Base-by-base conservation (phyloP, 2,797 vertebrate genomes). In the Rhinichthys osculus region DNA sequence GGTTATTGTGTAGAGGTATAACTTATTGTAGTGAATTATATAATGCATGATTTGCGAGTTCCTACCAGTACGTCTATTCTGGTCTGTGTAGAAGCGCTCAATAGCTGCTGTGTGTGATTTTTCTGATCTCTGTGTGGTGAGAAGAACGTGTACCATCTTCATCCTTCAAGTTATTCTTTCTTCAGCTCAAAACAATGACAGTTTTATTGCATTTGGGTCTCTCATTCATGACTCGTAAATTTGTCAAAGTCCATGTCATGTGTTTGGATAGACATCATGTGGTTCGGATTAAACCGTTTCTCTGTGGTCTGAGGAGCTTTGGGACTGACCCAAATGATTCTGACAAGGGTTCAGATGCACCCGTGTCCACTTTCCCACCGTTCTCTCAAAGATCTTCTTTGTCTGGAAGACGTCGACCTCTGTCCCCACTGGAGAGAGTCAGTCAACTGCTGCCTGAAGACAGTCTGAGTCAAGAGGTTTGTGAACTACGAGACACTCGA, bases 401-500 rank as follows among this genome's bases (percentile, higher is more conserved):
- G 71, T 66, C 87, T 80, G 90, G 87, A 40, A 91, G 85, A 77
- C 92, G 90, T 76, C 86, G 94, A 23, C 82, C 93, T 4, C 85
- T 97, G 84, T 97, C 96, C 21, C 96, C 96, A 0, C 89, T 97
- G 83, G 95, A 96, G 87, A 94, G 96, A 90, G 82, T 97, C 85
- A 96, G 94, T 52, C 87, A 88, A 50, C 88, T 96, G 78, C 84
- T 97, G 30, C 94, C 95, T 7, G 88, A 88, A 83, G 94, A 96
- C 0, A 83, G 86, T 8, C 82, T 96, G 88, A 95, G 91, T 47
- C 87, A 92, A 0, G 96, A 96, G 83, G 92, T 96, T 78, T 84
- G 85, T 90, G 92, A 94, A 84, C 88, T 96, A 64, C 92, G 93
- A 83, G 90, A 89, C 40, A 84, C 85, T 33, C 81, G 69, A 74